Conservation (phyloP, 1,140 invertebrate species). For the Streblospio benedicti region DNA sequence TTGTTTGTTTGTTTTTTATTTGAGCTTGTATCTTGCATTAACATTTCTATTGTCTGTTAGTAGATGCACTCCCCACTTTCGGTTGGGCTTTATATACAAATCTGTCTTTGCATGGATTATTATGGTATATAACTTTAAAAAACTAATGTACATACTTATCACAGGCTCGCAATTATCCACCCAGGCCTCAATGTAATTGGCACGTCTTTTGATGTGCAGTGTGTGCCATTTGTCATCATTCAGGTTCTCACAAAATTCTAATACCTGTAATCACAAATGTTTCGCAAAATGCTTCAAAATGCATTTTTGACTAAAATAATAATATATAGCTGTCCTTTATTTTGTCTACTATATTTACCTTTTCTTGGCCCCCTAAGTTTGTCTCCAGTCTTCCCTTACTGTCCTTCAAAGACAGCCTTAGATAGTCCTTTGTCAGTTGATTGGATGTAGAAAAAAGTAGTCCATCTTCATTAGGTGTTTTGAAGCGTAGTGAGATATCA, state of each 20-base stretch:
- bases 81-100: too few relatives aligned
- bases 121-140: not conserved
- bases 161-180: conserved; percentile 29
- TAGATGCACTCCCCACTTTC: too few relatives aligned
- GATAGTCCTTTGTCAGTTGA: conserved; percentile 19
- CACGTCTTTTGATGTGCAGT: conserved; percentile 33
- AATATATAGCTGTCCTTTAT: too few relatives aligned
- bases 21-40: too few relatives aligned
- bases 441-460: conserved; percentile 32
- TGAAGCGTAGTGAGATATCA: conserved; percentile 37
- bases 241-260: conserved; percentile 18
- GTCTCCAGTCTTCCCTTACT: conserved; percentile 31
- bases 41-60: too few relatives aligned
- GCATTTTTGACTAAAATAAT: too few relatives aligned
- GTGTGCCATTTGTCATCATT: conserved; percentile 43
- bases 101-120: not conserved
- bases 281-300: not conserved
- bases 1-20: too few relatives aligned
- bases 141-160: conserved; percentile 15
- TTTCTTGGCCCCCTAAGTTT: conserved; percentile 27
- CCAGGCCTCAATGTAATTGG: conserved; percentile 31
- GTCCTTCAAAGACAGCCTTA: conserved; percentile 26
- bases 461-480: conserved; percentile 26
- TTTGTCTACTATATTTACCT: conserved; percentile 17
- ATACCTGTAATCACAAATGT: not conserved